Evolutionary conservation across 2,113 vertebrate genomes (phyloP).

Genomic region (Elachura formosa): DNA sequence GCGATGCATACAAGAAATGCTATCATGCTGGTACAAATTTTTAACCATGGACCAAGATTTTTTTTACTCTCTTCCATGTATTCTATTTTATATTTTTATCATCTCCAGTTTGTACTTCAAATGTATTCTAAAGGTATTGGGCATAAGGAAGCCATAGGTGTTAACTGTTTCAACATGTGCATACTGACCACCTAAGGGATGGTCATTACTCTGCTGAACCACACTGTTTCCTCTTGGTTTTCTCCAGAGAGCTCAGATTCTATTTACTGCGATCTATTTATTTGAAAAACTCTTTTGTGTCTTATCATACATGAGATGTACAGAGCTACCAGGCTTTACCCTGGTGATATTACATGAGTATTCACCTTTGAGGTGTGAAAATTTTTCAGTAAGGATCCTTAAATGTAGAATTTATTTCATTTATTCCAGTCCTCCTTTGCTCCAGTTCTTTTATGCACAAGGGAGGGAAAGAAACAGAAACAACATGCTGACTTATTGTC

Average conservation of each 20-base stretch:
- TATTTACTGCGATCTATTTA: not conserved
- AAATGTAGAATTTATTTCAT: not conserved
- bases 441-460: not conserved
- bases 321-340: not conserved
- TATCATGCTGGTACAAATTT: not conserved
- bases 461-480: not conserved
- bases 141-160: not conserved
- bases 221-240: not conserved
- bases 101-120: not conserved
- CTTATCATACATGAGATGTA: not conserved
- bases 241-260: not conserved
- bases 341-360: not conserved
- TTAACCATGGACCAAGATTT: not conserved
- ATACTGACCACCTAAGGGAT: not conserved
- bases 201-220: rapidly evolving
- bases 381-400: not conserved
- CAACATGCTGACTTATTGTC: rapidly evolving
- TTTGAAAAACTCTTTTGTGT: not conserved
- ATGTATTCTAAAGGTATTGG: not conserved
- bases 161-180: not conserved
- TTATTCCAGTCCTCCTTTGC: not conserved
- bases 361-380: not conserved
- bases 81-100: not conserved
- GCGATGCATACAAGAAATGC: not conserved
- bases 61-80: not conserved